These are phyloP conservation scores for Threskiornis aethiopicus DNA, from an alignment of 2,797 vertebrate genomes.

Conservation along the genomic window DNA sequence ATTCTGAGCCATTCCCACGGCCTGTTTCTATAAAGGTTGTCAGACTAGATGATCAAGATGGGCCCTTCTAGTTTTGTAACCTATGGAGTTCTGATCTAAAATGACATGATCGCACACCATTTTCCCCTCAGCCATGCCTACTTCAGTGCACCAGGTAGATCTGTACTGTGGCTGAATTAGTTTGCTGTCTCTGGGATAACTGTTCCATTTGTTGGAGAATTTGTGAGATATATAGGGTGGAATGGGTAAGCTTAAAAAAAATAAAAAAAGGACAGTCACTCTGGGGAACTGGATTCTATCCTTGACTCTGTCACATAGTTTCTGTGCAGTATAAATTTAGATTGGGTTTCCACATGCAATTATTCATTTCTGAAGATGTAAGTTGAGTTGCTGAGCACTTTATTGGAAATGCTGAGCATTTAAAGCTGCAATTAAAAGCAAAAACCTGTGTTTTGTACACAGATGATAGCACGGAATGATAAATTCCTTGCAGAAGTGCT, in stretches of 20 bases:
- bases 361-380: background rate
- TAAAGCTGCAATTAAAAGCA: background rate
- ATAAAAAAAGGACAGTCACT: background rate
- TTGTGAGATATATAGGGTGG: background rate
- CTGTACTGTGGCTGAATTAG: background rate
- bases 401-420: background rate
- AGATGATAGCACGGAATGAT: background rate
- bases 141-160: slow-evolving; percentile 17
- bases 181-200: background rate
- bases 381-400: background rate
- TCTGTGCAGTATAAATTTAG: background rate
- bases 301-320: background rate
- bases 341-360: background rate
- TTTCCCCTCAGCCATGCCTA: slow-evolving; percentile 10
- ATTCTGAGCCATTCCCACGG: background rate
- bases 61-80: background rate
- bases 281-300: background rate
- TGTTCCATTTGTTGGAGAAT: background rate
- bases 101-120: background rate
- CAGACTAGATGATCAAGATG: slow-evolving; percentile 54
- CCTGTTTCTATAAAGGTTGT: slow-evolving; percentile 26
- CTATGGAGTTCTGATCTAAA: slow-evolving; percentile 32
- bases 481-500: background rate
- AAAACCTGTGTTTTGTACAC: background rate
- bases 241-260: background rate